phyloP scores from a whole-genome alignment of 2,113 vertebrate genomes.

The Sceloporus tristichus region DNA sequence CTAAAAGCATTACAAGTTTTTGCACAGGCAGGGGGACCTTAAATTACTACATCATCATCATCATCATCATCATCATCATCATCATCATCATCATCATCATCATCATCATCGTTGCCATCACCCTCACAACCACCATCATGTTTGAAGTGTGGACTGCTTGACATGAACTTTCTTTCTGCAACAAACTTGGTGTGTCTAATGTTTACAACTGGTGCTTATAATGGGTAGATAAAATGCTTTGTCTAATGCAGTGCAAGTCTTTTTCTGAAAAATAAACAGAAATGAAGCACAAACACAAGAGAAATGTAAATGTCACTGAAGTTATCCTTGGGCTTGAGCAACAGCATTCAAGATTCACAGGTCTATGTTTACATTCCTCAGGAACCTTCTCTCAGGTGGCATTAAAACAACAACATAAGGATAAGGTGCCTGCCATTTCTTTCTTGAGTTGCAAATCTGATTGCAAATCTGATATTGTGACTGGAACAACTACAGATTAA shows the following conservation, averaged over 20 bases:
- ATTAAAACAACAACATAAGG: slow-evolving; percentile 49
- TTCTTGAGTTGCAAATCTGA: slow-evolving; percentile 43
- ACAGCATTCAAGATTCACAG: slow-evolving; percentile 45
- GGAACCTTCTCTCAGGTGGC: slow-evolving; percentile 17
- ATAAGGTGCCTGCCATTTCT: slow-evolving; percentile 34
- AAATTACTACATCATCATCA: no score
- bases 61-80: no score
- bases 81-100: no score
- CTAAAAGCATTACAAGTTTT: neutral
- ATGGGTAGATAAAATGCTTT: slow-evolving; percentile 50
- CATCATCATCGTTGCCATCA: no score
- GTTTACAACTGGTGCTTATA: slow-evolving; percentile 38
- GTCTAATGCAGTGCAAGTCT: slow-evolving; percentile 31
- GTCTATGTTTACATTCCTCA: slow-evolving; percentile 18
- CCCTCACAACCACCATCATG: neutral
- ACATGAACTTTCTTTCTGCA: slow-evolving; percentile 15
- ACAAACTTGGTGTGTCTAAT: slow-evolving; percentile 27
- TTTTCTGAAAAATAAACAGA: slow-evolving; percentile 45
- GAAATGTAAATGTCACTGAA: slow-evolving; percentile 62
- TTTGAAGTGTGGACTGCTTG: neutral
- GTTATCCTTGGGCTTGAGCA: slow-evolving; percentile 22
- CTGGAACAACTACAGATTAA: neutral
- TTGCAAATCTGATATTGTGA: neutral
- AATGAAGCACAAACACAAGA: slow-evolving; percentile 45
- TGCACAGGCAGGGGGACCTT: neutral